A percentile compares a stretch with the other conserved stretches of the same genome.
Conservation (phyloP, 2,797 vertebrate species). For the Tokudaia muenninki region DNA sequence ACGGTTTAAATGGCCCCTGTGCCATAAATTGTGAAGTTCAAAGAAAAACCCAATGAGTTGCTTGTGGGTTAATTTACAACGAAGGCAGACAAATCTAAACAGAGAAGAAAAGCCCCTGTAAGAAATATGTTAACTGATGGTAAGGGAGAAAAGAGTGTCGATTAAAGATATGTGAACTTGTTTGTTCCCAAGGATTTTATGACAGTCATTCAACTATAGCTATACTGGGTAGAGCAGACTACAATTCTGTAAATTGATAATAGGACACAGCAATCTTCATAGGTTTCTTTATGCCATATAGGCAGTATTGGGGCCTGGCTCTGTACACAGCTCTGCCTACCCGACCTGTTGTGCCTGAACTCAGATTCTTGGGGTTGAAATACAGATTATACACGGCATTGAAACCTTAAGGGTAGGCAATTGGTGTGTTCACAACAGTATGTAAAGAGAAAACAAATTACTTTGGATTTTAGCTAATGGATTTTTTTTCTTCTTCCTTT, state of each 20-base stretch:
- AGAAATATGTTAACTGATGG: conserved; percentile 87
- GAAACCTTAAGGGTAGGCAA: conserved; percentile 44
- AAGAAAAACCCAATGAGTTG: conserved; percentile 81
- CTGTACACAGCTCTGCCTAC: conserved; percentile 81
- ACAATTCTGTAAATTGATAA: conserved; percentile 90
- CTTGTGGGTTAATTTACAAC: conserved; percentile 91
- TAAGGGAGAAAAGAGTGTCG: conserved; percentile 80
- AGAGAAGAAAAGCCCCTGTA: conserved; percentile 87
- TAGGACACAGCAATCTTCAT: conserved; percentile 87
- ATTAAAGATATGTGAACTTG: conserved; percentile 88
- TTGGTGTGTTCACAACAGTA: not conserved
- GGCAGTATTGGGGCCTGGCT: conserved; percentile 86
- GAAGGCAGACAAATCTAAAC: conserved; percentile 89
- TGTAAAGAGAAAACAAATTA: conserved; percentile 2
- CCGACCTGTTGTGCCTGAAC: conserved; percentile 57
- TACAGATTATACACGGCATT: conserved; percentile 48
- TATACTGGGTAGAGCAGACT: conserved; percentile 89
- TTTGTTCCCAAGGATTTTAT: conserved; percentile 89
- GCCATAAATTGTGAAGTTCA: conserved; percentile 69
- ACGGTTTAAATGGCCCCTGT: conserved; percentile 66
- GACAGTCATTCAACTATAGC: conserved; percentile 92
- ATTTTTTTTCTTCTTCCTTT: not conserved
- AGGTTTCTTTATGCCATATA: conserved; percentile 82
- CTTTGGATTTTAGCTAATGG: conserved; percentile 23
- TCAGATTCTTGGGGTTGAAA: conserved; percentile 54